Base-by-base conservation (phyloP, 2,888 invertebrate species). In the Napeogenes inachia region DNA sequence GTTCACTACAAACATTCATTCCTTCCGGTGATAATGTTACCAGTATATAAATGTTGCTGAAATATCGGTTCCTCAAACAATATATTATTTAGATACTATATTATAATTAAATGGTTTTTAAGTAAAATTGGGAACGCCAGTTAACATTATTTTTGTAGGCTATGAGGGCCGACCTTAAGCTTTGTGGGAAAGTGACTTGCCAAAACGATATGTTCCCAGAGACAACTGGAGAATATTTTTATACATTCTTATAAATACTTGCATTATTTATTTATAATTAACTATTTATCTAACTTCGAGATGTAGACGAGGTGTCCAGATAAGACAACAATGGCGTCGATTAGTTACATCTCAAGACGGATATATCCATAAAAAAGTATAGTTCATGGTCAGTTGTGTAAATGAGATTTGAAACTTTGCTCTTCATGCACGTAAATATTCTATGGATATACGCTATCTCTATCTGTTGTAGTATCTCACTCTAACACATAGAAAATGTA, bases 401-500 rank as follows among this genome's bases (percentile, higher is more conserved):
- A 65, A 71, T 66, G 68, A 67, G 71, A 50, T 68, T 66, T 68
- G 70, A 62, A 65, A 67, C 21, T 21, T 21, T 56, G 62, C 58
- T 60, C 60, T 67, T 69, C 72, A 73, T 75, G 81, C 78, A 75
- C 80, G 80, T 79, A 85, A 79, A 75, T 75, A 77, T 75, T 78
- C 79, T 81, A 77, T 88, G 85, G 85, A 87, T 88, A 89, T 88
- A 81, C 70, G 68, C 68, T 74, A 72, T 77, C 76, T 74, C 71
- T 64, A 59, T 68, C 64, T 47, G 47, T 46, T 56, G 38, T 53
- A 54, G 60, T 56, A 50, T 66, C 69, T 61, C 66, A 54, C 55
- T 67, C 65, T 56, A 60, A 46, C 69, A 63, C 56, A 63, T 58
- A 53, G 61, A 72, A 70, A 64, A 79, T 1, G 21, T 84, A 84